Base-by-base conservation (phyloP, 2,113 vertebrate species). In the Syngnathus scovelli region DNA sequence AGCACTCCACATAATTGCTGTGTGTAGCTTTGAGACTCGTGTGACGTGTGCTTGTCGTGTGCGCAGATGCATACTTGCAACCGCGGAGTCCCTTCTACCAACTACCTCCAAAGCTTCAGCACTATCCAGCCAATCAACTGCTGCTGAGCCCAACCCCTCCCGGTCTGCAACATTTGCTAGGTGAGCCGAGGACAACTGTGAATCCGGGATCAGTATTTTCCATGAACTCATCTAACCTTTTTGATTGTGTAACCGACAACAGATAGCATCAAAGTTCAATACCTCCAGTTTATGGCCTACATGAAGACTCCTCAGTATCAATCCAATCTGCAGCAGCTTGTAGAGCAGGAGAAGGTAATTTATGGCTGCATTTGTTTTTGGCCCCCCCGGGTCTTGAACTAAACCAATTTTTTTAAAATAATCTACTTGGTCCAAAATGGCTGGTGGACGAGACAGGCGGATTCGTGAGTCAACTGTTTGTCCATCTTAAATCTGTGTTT, bases 281-380 rank as follows among this genome's bases (percentile, higher is more conserved):
- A 98, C 85, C 80, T 99, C 84, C 96, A 99, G 90, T 97, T 99
- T 80, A 92, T 98, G 94, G 88, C 92, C 0, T 92, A 98, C 80
- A 99, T 98, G 83, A 98, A 98, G 90, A 98, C 94, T 5, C 94
- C 95, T 70, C 96, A 97, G 82, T 99, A 99, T 79, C 94, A 93
- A 77, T 92, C 93, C 71, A 95, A 90, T 78, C 87, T 99, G 69
- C 96, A 99, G 90, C 94, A 96, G 84, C 88, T 95, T 56, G 86
- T 99, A 85, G 95, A 96, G 76, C 91, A 95, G 88, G 96, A 99
- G 80, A 98, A 96, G 95, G 97, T 98, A 69, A 78, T 27, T 2
- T n/a, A 7, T 15, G 27, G 0, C 7, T 19, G 1, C 9, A 49
- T 5, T 18, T 36, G 37, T 6, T 13, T 7, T 15, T 10, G 12